These are phyloP conservation scores for Meloidogyne hapla DNA, from an alignment of 1,140 invertebrate genomes.

Conservation along the genomic window DNA sequence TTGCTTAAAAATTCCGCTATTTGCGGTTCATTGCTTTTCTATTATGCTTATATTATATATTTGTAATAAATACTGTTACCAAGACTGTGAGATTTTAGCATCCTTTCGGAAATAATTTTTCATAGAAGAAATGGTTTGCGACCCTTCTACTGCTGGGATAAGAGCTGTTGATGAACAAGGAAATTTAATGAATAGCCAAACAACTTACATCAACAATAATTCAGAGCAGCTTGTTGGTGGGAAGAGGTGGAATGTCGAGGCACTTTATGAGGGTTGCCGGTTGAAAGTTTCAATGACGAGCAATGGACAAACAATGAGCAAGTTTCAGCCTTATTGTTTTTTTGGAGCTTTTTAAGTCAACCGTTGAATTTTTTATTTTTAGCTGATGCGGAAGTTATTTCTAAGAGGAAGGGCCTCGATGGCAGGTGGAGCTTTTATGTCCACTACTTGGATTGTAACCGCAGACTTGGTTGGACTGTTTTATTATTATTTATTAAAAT, in stretches of 20 bases:
- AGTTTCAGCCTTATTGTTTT: constrained; percentile 25
- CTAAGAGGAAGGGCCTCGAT: constrained; percentile 21
- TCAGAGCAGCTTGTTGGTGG: constrained; percentile 13
- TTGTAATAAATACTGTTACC: not conserved
- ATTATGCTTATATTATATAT: not conserved
- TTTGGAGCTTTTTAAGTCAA: not conserved
- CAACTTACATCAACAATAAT: constrained; percentile 6
- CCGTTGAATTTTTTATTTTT: constrained; percentile 2
- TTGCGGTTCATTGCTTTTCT: not conserved
- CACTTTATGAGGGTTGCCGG: constrained; percentile 46
- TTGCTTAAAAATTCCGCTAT: not conserved
- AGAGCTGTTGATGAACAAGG: constrained; percentile 22
- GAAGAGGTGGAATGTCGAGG: constrained; percentile 33
- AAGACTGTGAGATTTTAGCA: not conserved
- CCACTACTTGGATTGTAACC: constrained; percentile 53
- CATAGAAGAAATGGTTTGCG: constrained; percentile 34
- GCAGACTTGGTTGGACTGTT: too few relatives aligned
- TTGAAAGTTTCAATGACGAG: constrained; percentile 43
- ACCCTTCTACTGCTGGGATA: constrained; percentile 15
- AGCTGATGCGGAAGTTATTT: constrained; percentile 51
- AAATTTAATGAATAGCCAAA: constrained; percentile 1
- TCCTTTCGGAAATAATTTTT: not conserved
- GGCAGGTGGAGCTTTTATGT: constrained; percentile 43
- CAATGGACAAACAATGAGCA: constrained; percentile 28
- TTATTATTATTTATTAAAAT: too few relatives aligned